Evolutionary conservation across 2,888 invertebrate genomes (phyloP).

Genomic region (Serripes groenlandicus): DNA sequence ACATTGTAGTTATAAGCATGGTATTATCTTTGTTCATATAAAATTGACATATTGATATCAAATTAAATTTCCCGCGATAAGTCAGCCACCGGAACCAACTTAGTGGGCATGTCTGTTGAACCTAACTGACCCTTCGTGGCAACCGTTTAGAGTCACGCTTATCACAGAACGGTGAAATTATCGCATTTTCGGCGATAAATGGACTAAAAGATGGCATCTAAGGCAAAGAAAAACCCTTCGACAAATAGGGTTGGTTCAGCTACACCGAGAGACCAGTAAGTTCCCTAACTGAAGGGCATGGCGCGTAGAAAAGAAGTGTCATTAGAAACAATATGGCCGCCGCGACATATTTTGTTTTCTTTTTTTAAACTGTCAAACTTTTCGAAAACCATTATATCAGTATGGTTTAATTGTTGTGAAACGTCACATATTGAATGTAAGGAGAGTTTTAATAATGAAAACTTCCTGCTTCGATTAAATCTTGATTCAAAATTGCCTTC

Average conservation of each 20-base stretch:
- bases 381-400: too few species aligned
- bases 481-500: too few species aligned
- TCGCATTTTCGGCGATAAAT: constrained; percentile 3
- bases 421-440: too few species aligned
- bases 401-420: not conserved
- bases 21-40: too few species aligned
- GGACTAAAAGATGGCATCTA: constrained; percentile 74
- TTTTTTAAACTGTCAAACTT: constrained; percentile 75
- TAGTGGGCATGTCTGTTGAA: constrained; percentile 63
- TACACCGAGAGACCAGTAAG: constrained; percentile 81
- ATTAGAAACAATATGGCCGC: constrained; percentile 83
- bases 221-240: constrained; percentile 79
- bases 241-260: constrained; percentile 79
- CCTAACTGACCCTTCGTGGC: constrained; percentile 67
- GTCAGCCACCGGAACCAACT: constrained; percentile 49
- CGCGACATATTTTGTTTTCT: constrained; percentile 20
- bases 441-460: too few species aligned
- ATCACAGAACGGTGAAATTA: not conserved
- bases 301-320: constrained; percentile 50
- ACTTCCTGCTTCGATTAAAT: too few species aligned
- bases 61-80: constrained; percentile 51
- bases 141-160: constrained; percentile 53
- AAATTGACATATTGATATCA: too few species aligned
- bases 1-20: too few species aligned
- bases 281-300: constrained; percentile 13